These are phyloP conservation scores for Actinemys pallida DNA, from an alignment of 2,113 vertebrate genomes.

Conservation along the genomic window DNA sequence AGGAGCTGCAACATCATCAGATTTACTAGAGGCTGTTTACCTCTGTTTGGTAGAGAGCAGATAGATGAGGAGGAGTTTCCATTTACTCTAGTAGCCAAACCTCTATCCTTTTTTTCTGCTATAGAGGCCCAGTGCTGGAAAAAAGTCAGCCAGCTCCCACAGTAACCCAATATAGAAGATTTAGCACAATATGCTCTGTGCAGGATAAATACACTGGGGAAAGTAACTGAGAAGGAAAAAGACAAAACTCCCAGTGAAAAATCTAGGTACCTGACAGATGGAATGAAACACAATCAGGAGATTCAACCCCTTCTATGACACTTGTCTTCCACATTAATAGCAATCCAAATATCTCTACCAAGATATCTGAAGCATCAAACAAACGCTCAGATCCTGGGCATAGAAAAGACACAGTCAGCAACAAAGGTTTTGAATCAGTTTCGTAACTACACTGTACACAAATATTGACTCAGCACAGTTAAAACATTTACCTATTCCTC, in stretches of 20 bases:
- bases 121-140: background rate
- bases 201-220: background rate
- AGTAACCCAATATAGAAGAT: background rate
- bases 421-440: background rate
- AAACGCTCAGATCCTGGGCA: background rate
- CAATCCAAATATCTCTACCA: background rate
- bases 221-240: background rate
- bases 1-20: background rate
- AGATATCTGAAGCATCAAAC: background rate
- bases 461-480: background rate
- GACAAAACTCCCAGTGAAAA: background rate
- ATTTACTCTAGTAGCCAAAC: background rate
- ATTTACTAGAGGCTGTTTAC: background rate
- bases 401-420: background rate
- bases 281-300: background rate
- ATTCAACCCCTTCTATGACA: background rate
- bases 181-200: background rate
- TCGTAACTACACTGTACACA: background rate
- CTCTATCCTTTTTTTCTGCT: background rate
- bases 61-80: background rate
- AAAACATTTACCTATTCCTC: slow-evolving; percentile 11
- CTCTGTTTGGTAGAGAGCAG: background rate
- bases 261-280: background rate
- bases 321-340: rapidly evolving
- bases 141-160: background rate